phyloP scores from a whole-genome alignment of 2,113 vertebrate genomes.

The Camarhynchus parvulus region DNA sequence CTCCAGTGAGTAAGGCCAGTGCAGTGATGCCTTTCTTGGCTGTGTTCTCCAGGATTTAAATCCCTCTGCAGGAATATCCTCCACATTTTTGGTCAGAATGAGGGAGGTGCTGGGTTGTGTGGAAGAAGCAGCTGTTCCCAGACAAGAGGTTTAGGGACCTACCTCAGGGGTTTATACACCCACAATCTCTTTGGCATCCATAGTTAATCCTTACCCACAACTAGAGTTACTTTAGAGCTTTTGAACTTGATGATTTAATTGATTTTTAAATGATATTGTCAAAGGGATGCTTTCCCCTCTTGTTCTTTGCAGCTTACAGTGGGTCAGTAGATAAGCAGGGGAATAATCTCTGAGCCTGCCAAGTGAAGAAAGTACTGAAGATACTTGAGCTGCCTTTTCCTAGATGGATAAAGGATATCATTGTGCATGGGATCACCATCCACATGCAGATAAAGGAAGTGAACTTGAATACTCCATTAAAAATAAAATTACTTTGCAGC shows the following conservation, averaged over 20 bases:
- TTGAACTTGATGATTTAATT: not conserved
- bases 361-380: not conserved
- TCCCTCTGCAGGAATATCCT: not conserved
- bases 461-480: not conserved
- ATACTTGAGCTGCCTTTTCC: not conserved
- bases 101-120: not conserved
- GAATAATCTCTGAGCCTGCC: not conserved
- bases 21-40: not conserved
- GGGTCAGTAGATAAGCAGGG: not conserved
- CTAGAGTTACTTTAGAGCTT: not conserved
- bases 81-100: not conserved
- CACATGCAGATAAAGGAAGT: not conserved
- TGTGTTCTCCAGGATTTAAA: not conserved
- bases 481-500: not conserved
- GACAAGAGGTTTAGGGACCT: not conserved
- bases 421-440: not conserved
- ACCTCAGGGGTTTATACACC: not conserved
- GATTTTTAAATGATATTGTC: not conserved
- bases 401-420: not conserved
- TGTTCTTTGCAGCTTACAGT: not conserved
- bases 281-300: not conserved
- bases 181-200: fast-evolving
- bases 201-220: not conserved
- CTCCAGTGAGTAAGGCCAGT: not conserved
- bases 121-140: not conserved